Conservation (phyloP, 2,888 invertebrate species). For the Mallateleia sp. region DNA sequence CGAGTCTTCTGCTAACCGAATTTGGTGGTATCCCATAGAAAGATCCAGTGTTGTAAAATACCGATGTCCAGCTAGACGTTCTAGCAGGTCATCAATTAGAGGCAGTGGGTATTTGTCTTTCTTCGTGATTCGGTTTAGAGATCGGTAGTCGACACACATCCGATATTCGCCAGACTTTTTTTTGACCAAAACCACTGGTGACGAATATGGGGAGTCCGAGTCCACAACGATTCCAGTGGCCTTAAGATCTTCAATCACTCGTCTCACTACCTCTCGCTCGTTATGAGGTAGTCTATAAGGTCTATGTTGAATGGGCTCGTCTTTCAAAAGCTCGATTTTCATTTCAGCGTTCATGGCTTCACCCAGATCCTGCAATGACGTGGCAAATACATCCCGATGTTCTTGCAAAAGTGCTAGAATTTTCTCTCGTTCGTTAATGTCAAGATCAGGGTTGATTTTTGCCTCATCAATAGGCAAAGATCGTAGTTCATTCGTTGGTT, state of each 20-base stretch:
- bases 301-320: constrained; percentile 73
- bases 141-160: constrained; percentile 83
- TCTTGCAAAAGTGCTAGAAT: background rate
- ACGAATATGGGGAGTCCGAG: constrained; percentile 52
- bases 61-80: constrained; percentile 79
- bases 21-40: constrained; percentile 84
- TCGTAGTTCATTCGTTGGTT: background rate
- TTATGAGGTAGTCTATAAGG: constrained; percentile 72
- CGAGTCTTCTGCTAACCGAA: constrained; percentile 79
- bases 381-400: constrained; percentile 22
- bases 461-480: constrained; percentile 4
- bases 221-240: constrained; percentile 74
- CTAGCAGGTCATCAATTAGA: constrained; percentile 83
- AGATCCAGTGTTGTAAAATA: constrained; percentile 83
- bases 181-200: constrained; percentile 81
- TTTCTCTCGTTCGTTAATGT: background rate
- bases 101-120: constrained; percentile 81
- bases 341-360: constrained; percentile 63
- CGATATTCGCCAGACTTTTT: constrained; percentile 81
- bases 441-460: constrained; percentile 11
- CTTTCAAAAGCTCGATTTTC: constrained; percentile 65
- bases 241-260: constrained; percentile 72
- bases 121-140: constrained; percentile 81
- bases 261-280: constrained; percentile 74
- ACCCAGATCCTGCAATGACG: constrained; percentile 33